Evolutionary conservation across 2,113 vertebrate genomes (phyloP).

Genomic region (Bagarius yarrelli): DNA sequence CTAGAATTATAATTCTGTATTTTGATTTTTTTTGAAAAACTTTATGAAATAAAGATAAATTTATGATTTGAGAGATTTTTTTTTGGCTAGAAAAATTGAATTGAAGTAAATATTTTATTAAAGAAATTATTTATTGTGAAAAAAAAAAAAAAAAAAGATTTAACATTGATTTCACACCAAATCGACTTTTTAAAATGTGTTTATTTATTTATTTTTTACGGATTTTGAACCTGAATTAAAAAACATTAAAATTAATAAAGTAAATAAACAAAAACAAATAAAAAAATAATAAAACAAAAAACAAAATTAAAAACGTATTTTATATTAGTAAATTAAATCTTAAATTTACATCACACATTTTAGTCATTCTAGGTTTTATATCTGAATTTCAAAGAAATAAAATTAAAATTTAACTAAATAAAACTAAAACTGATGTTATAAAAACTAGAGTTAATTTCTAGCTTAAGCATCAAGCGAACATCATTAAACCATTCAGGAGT

Average conservation of each 20-base stretch:
- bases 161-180: background rate
- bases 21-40: background rate
- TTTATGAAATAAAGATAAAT: background rate
- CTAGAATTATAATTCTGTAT: no score
- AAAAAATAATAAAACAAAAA: no score
- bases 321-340: no score
- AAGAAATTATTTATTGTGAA: background rate
- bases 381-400: no score
- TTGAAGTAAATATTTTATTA: background rate
- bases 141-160: background rate
- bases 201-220: background rate
- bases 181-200: background rate
- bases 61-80: background rate
- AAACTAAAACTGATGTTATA: background rate
- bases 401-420: no score
- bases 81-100: background rate
- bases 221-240: background rate
- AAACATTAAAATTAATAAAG: background rate
- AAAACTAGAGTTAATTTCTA: constrained; percentile 4
- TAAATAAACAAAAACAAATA: no score
- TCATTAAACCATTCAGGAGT: background rate
- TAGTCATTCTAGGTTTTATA: no score
- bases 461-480: constrained; percentile 26
- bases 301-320: no score
- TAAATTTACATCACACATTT: no score